Base-by-base conservation (phyloP, 2,113 vertebrate genomes). In the Melanocharis versteri region DNA sequence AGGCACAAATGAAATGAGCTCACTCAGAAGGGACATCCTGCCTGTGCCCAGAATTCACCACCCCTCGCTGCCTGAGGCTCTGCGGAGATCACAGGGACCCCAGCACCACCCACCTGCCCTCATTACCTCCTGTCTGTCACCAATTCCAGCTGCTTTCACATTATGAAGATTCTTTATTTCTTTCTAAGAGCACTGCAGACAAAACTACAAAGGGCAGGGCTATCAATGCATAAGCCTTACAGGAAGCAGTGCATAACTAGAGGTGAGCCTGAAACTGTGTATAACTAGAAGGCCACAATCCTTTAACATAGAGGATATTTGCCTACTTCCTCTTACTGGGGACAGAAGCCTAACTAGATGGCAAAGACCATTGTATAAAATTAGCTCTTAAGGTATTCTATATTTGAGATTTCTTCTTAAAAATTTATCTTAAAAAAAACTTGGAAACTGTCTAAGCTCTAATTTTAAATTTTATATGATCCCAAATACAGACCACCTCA, bases 21-120 rank as follows among this genome's bases (percentile, higher is more conserved):
- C 20, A 5, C 56, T 58, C 39, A 66, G 51, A 64, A 83, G 31
- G 75, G 51, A 39, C 10, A 13, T 26, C 11, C 9, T 53, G 15
- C 10, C 14, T 61, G 42, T 6, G 61, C 20, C 19, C 26, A 56
- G 13, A 33, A 27, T 5, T 35, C 62, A 15, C 0, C 1, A 14
- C 19, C n/a, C 18, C 40, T 31, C 2, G 2, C 14, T 68, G 8
- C 22, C 44, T 0, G 0, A 14, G 40, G 40, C 33, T 78, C 48
- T 51, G 17, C 42, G 37, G 50, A 11, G 3, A 61, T 37, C 51
- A 54, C 33, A 42, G 50, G 48, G 35, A 20, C 39, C 24, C 35
- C 28, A 31, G 66, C 15, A 13, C 14, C 8, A 1, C 13, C 22
- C 23, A 6, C 7, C 70, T 33, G 53, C 47, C 42, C 35, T 37